Percentiles rank a stretch among this genome's conserved stretches.
Evolutionary conservation across 1,140 invertebrate species (phyloP).

Genomic region (Drosophila pectinifera): DNA sequence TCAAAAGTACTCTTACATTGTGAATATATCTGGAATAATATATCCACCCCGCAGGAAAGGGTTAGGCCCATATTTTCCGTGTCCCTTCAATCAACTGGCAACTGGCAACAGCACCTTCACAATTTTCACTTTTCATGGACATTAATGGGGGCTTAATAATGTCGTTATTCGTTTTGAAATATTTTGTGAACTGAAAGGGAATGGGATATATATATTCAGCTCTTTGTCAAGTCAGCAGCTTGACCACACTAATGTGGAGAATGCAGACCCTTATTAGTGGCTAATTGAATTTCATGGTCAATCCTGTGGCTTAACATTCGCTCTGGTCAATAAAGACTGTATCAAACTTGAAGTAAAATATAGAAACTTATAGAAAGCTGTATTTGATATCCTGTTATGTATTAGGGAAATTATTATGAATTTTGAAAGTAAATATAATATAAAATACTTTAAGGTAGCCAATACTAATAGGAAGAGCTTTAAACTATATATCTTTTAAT

Average conservation of each 20-base stretch:
- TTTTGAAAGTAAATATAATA: not conserved
- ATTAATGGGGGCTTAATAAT: constrained; percentile 40
- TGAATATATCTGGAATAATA: constrained; percentile 62
- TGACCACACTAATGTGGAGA: constrained; percentile 39
- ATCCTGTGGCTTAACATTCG: not conserved
- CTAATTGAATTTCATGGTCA: constrained; percentile 42
- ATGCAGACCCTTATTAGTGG: constrained; percentile 33
- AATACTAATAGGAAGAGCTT: too few relatives aligned
- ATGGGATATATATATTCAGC: constrained; percentile 9
- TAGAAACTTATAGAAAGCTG: too few relatives aligned
- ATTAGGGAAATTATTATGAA: too few relatives aligned
- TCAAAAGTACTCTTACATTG: constrained; percentile 54
- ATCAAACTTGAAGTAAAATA: not conserved
- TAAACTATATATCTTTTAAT: too few relatives aligned
- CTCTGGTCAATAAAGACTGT: not conserved
- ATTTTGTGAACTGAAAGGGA: not conserved
- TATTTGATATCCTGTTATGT: too few relatives aligned
- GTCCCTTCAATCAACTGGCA: constrained; percentile 21
- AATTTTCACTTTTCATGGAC: constrained; percentile 27
- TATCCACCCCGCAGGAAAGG: constrained; percentile 27
- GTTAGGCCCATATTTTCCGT: constrained; percentile 21
- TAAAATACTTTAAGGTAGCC: too few relatives aligned
- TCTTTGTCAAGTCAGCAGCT: constrained; percentile 34
- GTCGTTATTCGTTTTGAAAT: constrained; percentile 21
- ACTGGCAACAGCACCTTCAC: constrained; percentile 7